These are phyloP conservation scores for Lordiphosa collinella DNA, from an alignment of 1,140 invertebrate genomes.

Conservation along the genomic window DNA sequence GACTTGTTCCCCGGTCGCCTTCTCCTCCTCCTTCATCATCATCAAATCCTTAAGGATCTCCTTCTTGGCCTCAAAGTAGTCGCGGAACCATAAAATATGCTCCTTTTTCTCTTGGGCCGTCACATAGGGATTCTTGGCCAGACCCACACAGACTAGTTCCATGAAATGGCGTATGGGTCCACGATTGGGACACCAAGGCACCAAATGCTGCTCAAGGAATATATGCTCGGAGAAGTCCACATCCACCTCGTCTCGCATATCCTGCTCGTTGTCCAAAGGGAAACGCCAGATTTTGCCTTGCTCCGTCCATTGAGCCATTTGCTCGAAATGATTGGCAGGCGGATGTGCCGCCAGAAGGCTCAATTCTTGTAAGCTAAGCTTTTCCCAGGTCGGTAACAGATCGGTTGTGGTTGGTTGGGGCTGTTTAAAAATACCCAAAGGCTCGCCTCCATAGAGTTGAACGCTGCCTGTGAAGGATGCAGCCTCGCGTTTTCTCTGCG, in stretches of 20 bases:
- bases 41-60: conserved; percentile 82
- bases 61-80: conserved; percentile 93
- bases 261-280: conserved; percentile 98
- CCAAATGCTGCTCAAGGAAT: conserved; percentile 92
- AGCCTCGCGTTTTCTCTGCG: conserved; percentile 53
- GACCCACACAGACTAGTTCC: conserved; percentile 95
- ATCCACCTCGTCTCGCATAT: conserved; percentile 88
- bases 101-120: conserved; percentile 92
- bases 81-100: conserved; percentile 95
- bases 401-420: conserved; percentile 78
- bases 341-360: conserved; percentile 84
- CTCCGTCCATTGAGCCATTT: conserved; percentile 96
- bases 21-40: conserved; percentile 25
- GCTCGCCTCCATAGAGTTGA: conserved; percentile 82
- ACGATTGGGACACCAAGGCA: conserved; percentile 91
- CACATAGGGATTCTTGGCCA: conserved; percentile 96
- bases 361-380: conserved; percentile 84
- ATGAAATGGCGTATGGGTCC: conserved; percentile 97
- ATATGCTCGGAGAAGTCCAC: conserved; percentile 95
- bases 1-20: no score
- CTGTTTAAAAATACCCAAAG: conserved; percentile 83
- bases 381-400: conserved; percentile 85
- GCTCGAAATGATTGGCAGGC: conserved; percentile 93
- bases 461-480: conserved; percentile 72
- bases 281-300: conserved; percentile 98